A percentile compares a stretch with the other conserved stretches of the same genome.
These are phyloP conservation scores for Aplysina aerophoba DNA, from an alignment of 37 sponge, comb jelly and placozoan genomes.

Conservation along the genomic window DNA sequence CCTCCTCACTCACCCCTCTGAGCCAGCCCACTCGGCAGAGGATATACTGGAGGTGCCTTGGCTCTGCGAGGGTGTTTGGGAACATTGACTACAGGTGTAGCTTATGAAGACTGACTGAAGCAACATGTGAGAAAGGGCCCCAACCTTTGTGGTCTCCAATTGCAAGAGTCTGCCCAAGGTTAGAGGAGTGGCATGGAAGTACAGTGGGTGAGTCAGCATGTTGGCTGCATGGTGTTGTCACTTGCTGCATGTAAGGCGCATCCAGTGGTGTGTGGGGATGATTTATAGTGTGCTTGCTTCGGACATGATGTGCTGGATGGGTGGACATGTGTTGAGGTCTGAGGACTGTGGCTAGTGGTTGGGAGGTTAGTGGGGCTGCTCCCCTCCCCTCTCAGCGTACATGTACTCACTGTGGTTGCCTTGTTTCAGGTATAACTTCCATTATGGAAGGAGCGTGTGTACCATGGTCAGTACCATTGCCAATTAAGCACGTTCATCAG, in stretches of 20 bases:
- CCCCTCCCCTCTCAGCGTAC: no score
- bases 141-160: constrained; percentile 15
- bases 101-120: neutral
- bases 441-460: neutral
- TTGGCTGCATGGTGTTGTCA: neutral
- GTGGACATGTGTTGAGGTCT: no score
- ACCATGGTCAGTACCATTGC: neutral
- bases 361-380: no score
- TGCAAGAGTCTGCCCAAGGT: neutral
- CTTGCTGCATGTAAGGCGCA: no score
- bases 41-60: no score
- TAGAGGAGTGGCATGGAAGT: constrained; percentile 14
- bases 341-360: no score
- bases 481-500: neutral
- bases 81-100: neutral
- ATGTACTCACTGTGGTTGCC: no score
- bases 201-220: constrained; percentile 16
- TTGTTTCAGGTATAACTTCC: no score
- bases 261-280: no score
- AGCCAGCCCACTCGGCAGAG: no score
- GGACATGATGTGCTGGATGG: no score
- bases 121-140: constrained; percentile 10
- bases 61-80: neutral
- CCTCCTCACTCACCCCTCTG: neutral
- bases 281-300: no score